A percentile compares a stretch with the other conserved stretches of the same genome.
Conservation (phyloP, 2,888 invertebrate species). For the Chrysomela aeneicollis region DNA sequence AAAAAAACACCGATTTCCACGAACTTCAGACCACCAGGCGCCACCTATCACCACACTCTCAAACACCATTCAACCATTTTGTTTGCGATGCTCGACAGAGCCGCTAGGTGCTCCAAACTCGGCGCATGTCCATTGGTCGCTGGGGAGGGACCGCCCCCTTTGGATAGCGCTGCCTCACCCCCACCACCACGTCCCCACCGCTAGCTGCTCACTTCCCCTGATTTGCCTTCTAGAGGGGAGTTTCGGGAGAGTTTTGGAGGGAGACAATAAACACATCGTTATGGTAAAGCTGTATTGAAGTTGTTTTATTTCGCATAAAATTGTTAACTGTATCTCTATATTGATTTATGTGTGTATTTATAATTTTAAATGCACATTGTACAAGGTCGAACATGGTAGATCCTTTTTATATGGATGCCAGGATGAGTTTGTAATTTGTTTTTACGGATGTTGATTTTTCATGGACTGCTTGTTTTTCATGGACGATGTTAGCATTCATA, state of each 20-base stretch:
- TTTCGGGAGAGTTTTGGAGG: constrained; percentile 43
- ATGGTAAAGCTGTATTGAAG: constrained; percentile 60
- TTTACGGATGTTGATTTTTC: constrained; percentile 35
- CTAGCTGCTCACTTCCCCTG: constrained; percentile 45
- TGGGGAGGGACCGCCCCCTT: constrained; percentile 54
- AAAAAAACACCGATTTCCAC: constrained; percentile 27
- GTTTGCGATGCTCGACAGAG: constrained; percentile 64
- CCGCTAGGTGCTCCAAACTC: constrained; percentile 57
- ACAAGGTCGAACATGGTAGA: constrained; percentile 45
- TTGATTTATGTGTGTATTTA: constrained; percentile 56
- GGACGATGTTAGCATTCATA: constrained; percentile 1
- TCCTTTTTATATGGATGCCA: constrained; percentile 34
- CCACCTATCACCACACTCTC: constrained; percentile 61
- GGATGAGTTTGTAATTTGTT: constrained; percentile 36
- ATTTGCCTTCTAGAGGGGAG: constrained; percentile 42
- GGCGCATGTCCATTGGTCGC: constrained; percentile 66
- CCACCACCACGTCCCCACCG: constrained; percentile 45
- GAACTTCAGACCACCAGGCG: constrained; percentile 44
- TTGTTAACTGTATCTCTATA: constrained; percentile 60
- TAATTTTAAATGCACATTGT: constrained; percentile 45
- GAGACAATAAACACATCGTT: constrained; percentile 63
- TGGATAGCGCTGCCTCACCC: constrained; percentile 44
- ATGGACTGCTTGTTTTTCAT: constrained; percentile 27
- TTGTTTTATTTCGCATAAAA: constrained; percentile 60
- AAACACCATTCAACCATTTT: constrained; percentile 66